Conservation (phyloP, 2,797 vertebrate species). For the Lepilemur septentrionalis region DNA sequence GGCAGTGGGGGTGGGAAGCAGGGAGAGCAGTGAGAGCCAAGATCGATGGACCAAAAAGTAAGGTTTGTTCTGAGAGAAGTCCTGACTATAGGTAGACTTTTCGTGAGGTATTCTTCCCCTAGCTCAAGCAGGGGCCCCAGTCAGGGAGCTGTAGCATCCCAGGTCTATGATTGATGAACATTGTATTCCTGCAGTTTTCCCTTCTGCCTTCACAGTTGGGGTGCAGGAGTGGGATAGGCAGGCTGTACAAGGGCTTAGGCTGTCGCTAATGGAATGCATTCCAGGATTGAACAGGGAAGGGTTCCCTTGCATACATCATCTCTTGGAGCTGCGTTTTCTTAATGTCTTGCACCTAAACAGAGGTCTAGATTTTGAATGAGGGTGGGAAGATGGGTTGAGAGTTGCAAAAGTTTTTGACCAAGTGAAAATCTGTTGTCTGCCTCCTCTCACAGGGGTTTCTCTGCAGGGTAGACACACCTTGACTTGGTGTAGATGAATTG, state of each 20-base stretch:
- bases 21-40: slow-evolving; percentile 64
- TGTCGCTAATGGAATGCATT: slow-evolving; percentile 82
- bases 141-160: slow-evolving; percentile 20
- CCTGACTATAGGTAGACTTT: slow-evolving; percentile 51
- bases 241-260: slow-evolving; percentile 81
- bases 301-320: slow-evolving; percentile 80
- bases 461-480: background rate
- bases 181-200: slow-evolving; percentile 53
- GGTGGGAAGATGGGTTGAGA: background rate
- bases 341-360: slow-evolving; percentile 79
- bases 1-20: slow-evolving; percentile 71
- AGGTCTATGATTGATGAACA: slow-evolving; percentile 54
- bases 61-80: slow-evolving; percentile 39
- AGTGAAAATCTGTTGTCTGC: slow-evolving; percentile 51
- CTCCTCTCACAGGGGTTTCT: slow-evolving; percentile 36
- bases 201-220: slow-evolving; percentile 76
- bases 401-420: slow-evolving; percentile 38
- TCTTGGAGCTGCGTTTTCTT: slow-evolving; percentile 84
- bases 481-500: slow-evolving; percentile 20
- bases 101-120: slow-evolving; percentile 36
- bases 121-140: background rate
- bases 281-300: slow-evolving; percentile 67
- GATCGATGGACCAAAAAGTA: slow-evolving; percentile 73
- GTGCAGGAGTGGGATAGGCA: slow-evolving; percentile 69
- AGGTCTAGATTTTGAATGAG: slow-evolving; percentile 61